Base-by-base conservation (phyloP, 2,797 vertebrate species). In the Labeo calbasu region DNA sequence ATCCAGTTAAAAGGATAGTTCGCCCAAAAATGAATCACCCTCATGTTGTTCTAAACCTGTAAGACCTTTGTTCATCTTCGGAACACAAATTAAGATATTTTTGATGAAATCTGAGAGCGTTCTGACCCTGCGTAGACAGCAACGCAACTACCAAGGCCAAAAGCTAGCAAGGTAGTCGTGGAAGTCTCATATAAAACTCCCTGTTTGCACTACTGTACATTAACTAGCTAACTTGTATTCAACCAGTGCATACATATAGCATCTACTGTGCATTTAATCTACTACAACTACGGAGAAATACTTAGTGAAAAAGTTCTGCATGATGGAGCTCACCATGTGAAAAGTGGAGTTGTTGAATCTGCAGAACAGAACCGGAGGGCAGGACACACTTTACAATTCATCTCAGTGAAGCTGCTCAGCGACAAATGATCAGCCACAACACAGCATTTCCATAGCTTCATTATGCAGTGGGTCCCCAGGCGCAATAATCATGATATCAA, bases 401-500 rank as follows among this genome's bases (percentile, higher is more conserved):
- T 94, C 91, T 93, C 91, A 90, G 91, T 92, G 90, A 92, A 94
- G 89, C 92, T 92, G 92, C 87, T 57, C 85, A 19, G 87, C 89
- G 91, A 91, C 82, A 90, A 90, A 90, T 85, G 87, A 89, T 89
- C 82, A 88, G 70, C 84, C 65, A 25, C 89, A 59, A 73, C 32
- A 17, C 40, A 50, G 71, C 66, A 46, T 79, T 79, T 73, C 28
- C 66, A 48, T n/a, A 40, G 78, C 84, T 70, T 88, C 82, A 84
- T 87, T 87, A 87, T 77, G 57, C 66, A 53, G 57, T 9, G 25
- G 25, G n/a, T 77, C 82, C 40, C 68, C 63, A 21, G 78, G 68
- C 65, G 0, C 51, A 84, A 80, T 76, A 86, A 88, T 88, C 82
- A 84, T 72, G 70, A 84, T 75, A 85, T 81, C 84, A 86, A 69